Evolutionary conservation across 1,140 invertebrate species (phyloP).

Genomic region (Ruditapes philippinarum): DNA sequence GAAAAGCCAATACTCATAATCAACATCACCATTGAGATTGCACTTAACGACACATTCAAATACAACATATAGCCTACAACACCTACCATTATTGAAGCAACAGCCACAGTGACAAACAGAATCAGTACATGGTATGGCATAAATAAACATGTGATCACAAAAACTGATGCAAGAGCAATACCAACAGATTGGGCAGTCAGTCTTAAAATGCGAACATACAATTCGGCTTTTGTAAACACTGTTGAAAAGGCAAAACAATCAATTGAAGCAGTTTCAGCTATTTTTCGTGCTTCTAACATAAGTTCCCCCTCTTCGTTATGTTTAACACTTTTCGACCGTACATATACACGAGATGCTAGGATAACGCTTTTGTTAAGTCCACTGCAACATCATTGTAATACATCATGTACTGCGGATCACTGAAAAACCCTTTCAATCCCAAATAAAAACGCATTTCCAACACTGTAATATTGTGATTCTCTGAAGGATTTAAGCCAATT

Average conservation of each 20-base stretch:
- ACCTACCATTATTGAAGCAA: conserved; percentile 97
- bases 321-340: conserved; percentile 63
- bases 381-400: conserved; percentile 94
- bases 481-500: conserved; percentile 65
- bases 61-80: conserved; percentile 98
- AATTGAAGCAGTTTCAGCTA: conserved; percentile 72
- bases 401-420: conserved; percentile 69
- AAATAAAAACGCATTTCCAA: background rate
- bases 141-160: conserved; percentile 97
- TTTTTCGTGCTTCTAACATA: conserved; percentile 74
- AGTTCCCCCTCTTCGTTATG: conserved; percentile 68
- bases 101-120: conserved; percentile 97
- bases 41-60: conserved; percentile 98
- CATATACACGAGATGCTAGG: conserved; percentile 88
- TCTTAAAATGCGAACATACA: conserved; percentile 96
- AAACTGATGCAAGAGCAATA: conserved; percentile 97
- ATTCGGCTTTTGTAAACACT: conserved; percentile 82
- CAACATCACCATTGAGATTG: conserved; percentile 99
- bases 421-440: conserved; percentile 88
- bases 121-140: conserved; percentile 98
- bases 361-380: conserved; percentile 92
- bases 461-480: background rate
- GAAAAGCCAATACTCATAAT: conserved; percentile 99
- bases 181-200: conserved; percentile 97
- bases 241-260: conserved; percentile 71